Evolutionary conservation across 2,797 vertebrate genomes (phyloP), one percentile per base, ranked within the genome.

Genomic region (Mus caroli): DNA sequence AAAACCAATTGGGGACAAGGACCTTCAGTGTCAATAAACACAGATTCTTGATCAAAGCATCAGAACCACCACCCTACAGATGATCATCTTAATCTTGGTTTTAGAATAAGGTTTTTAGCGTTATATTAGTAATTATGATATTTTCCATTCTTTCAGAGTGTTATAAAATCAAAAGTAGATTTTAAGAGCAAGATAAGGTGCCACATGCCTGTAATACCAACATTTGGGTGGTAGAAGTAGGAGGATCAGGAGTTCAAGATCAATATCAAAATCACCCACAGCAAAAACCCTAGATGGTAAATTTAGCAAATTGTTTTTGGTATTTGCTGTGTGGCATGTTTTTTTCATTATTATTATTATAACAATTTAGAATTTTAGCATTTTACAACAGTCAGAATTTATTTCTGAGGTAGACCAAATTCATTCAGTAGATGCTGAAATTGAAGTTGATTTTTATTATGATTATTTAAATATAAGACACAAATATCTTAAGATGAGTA

Each of bases 311-410:
- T 82, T 12, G 3, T 94, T 96, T 5, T 94, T 62, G 89, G 1
- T 78, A 52, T 90, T 69, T 60, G 58, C 90, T 19, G 77, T 83
- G 26, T 93, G 76, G 77, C 26, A n/a, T 78, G 80, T 43, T 83
- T 92, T 83, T 92, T 84, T 75, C 82, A 78, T 86, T 54, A 31
- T 71, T 90, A 56, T 75, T 94, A 91, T 90, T 20, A 31, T 54
- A n/a, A 31, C 34, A 20, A 54, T 50, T 78, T 52, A 54, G 50
- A 22, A 60, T 37, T 93, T 77, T 56, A 89, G 46, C 82, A 64
- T 64, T 22, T 69, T 94, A 90, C 46, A 73, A n/a, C 28, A 90
- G 20, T 64, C 91, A 77, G 28, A 94, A 56, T 85, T 37, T 71
- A 40, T 88, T 77, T 43, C 11, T 86, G 82, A 79, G 6, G 93